phyloP scores from a whole-genome alignment of 2,113 vertebrate genomes.

The Malaclemys terrapin region DNA sequence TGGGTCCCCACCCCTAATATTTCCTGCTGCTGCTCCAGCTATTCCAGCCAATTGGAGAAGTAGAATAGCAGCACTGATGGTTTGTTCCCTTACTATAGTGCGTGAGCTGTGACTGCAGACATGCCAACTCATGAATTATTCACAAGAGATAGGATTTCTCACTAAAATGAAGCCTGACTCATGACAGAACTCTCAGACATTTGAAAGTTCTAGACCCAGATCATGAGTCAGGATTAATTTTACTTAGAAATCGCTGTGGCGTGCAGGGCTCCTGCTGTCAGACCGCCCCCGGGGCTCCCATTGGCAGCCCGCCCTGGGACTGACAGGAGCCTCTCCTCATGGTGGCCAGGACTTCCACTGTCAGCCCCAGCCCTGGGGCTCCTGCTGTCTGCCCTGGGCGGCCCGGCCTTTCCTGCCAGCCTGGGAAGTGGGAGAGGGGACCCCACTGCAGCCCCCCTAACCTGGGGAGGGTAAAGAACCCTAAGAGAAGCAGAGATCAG shows the following conservation, averaged over 20 bases:
- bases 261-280: not conserved
- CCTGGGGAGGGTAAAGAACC: too few species aligned
- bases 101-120: not conserved
- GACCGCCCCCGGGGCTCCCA: too few species aligned
- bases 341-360: too few species aligned
- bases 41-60: not conserved
- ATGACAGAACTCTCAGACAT: not conserved
- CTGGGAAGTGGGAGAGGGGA: too few species aligned
- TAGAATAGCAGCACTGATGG: not conserved
- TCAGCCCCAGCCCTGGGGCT: too few species aligned
- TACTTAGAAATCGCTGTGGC: not conserved
- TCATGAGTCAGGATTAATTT: not conserved
- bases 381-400: too few species aligned
- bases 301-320: too few species aligned
- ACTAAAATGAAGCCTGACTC: too few species aligned
- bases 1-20: rapidly evolving
- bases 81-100: not conserved
- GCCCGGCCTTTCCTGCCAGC: too few species aligned
- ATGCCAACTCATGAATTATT: not conserved
- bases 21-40: not conserved
- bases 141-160: not conserved
- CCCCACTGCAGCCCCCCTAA: too few species aligned
- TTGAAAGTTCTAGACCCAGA: not conserved
- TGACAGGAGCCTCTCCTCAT: too few species aligned
- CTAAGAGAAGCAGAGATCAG: too few species aligned